These are phyloP conservation scores for Pedetes capensis DNA, from an alignment of 2,113 vertebrate genomes.

Conservation along the genomic window DNA sequence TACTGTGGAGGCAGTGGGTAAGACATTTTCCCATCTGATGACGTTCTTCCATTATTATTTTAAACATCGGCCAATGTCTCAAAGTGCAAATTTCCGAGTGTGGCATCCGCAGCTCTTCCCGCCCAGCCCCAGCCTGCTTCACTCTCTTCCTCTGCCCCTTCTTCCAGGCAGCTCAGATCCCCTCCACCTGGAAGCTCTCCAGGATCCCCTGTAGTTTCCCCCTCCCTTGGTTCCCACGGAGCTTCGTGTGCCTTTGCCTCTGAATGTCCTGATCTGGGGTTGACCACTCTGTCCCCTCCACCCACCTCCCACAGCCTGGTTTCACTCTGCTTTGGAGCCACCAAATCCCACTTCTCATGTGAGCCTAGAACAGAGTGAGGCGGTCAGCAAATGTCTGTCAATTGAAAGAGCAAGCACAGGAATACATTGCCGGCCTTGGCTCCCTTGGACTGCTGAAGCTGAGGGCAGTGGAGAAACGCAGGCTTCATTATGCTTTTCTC, in stretches of 20 bases:
- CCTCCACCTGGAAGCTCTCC: neutral
- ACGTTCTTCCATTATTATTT: neutral
- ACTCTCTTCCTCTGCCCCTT: neutral
- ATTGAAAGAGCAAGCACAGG: rapidly evolving
- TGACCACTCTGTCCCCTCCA: neutral
- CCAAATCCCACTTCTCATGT: too few species aligned
- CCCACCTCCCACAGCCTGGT: too few species aligned
- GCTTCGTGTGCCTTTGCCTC: too few species aligned
- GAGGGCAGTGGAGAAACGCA: neutral
- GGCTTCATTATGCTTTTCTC: neutral
- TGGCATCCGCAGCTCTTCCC: neutral
- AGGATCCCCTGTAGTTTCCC: neutral
- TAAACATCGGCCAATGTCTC: neutral
- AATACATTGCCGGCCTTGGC: too few species aligned
- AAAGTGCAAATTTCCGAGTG: neutral
- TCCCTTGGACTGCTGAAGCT: neutral
- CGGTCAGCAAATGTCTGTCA: neutral
- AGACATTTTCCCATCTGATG: neutral
- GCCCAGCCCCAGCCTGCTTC: neutral
- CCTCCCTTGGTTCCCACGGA: rapidly evolving
- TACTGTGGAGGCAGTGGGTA: neutral
- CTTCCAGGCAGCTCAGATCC: neutral
- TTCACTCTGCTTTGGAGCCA: neutral
- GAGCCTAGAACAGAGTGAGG: neutral
- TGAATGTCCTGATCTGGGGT: rapidly evolving